Percentiles rank a stretch among this genome's conserved stretches.
Evolutionary conservation across 2,797 vertebrate species (phyloP).

Genomic region (Pseudochromis fuscus): DNA sequence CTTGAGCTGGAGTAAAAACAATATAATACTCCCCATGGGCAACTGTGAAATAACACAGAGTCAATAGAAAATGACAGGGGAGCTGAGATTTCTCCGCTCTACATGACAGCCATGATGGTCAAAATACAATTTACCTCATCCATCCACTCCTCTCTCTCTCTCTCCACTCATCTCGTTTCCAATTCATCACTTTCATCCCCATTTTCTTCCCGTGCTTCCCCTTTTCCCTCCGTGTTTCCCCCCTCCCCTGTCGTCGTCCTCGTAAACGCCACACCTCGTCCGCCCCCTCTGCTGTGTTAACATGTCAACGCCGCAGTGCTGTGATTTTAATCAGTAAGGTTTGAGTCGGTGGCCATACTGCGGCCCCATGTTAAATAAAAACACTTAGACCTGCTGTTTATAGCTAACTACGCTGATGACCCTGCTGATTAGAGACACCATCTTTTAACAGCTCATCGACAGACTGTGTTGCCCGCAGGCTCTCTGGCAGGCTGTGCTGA

Average conservation of each 20-base stretch:
- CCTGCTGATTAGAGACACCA: conserved; percentile 3
- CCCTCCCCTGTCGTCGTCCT: conserved; percentile 20
- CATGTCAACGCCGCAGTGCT: conserved; percentile 20
- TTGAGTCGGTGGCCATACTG: not conserved
- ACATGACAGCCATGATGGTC: conserved; percentile 68
- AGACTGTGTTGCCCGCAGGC: conserved; percentile 16
- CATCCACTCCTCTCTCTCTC: conserved; percentile 31
- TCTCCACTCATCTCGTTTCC: conserved; percentile 51
- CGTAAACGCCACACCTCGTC: conserved; percentile 16
- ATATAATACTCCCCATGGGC: conserved; percentile 54
- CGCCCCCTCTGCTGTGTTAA: conserved; percentile 16
- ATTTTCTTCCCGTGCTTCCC: conserved; percentile 11
- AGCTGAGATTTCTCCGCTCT: conserved; percentile 55
- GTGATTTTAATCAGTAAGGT: conserved; percentile 8
- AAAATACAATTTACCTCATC: conserved; percentile 54
- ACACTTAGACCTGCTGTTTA: not conserved
- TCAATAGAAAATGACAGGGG: conserved; percentile 65
- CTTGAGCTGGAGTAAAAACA: conserved; percentile 68
- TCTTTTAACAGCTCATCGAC: conserved; percentile 12
- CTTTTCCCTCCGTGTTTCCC: not conserved
- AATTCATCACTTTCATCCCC: conserved; percentile 57
- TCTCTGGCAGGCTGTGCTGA: conserved; percentile 12
- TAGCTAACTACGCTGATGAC: not conserved
- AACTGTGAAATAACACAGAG: conserved; percentile 66
- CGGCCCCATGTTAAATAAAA: not conserved